Evolutionary conservation across 2,113 vertebrate genomes (phyloP).

Genomic region (Pygoscelis adeliae): DNA sequence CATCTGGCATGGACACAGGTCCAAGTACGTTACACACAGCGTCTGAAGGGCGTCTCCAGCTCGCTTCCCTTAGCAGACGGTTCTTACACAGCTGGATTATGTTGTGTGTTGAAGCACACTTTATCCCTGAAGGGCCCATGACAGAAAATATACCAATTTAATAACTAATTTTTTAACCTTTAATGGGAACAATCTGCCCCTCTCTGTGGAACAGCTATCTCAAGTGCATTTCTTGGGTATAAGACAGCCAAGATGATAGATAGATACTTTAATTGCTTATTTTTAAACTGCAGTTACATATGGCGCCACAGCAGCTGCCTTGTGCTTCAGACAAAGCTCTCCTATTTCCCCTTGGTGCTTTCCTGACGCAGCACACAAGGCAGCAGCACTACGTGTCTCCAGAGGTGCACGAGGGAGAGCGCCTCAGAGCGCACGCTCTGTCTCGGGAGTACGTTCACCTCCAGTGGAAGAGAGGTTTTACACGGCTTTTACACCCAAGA

Average conservation of each 20-base stretch:
- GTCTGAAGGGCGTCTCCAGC: background rate
- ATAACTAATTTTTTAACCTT: background rate
- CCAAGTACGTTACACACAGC: accelerated
- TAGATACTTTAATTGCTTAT: accelerated
- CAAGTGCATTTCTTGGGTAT: background rate
- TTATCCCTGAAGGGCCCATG: background rate
- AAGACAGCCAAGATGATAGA: background rate
- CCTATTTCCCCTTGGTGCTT: background rate
- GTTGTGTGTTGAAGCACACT: background rate
- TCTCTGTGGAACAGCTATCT: background rate
- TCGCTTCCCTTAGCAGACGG: background rate
- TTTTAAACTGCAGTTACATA: background rate
- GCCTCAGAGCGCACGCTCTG: accelerated
- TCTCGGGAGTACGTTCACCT: accelerated
- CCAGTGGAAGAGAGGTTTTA: background rate
- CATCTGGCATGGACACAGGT: accelerated
- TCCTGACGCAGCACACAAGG: background rate
- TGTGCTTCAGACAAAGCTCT: background rate
- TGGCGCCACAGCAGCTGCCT: background rate
- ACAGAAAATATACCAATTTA: background rate
- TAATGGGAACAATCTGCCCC: background rate
- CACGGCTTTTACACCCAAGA: accelerated
- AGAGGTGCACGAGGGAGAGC: background rate
- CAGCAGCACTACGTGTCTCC: accelerated
- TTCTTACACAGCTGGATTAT: background rate